These are phyloP conservation scores for Dicrurus megarhynchus DNA, from an alignment of 2,113 vertebrate genomes.

Conservation along the genomic window DNA sequence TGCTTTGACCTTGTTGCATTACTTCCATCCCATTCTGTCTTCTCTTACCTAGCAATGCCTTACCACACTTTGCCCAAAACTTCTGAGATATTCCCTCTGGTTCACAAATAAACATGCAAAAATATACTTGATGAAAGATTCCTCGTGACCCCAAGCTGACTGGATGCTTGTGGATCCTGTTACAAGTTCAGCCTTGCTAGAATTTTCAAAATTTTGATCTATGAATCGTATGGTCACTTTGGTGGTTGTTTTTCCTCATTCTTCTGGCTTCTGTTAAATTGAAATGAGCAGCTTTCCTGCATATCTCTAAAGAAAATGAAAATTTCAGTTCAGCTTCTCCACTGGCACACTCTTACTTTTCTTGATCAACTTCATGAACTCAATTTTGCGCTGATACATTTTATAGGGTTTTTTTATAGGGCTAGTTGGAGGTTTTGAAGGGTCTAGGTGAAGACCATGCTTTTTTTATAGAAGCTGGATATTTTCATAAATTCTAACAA, in stretches of 20 bases:
- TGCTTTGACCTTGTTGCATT: neutral
- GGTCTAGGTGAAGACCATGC: neutral
- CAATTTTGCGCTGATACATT: neutral
- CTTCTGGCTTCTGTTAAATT: neutral
- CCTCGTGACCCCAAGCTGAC: neutral
- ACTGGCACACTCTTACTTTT: neutral
- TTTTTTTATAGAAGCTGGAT: neutral
- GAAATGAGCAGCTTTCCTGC: neutral
- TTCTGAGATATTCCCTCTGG: neutral
- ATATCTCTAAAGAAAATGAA: neutral
- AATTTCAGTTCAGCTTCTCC: neutral
- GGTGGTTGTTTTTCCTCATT: neutral
- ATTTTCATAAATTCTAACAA: neutral
- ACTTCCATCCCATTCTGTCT: neutral
- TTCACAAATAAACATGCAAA: neutral
- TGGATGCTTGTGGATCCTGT: neutral
- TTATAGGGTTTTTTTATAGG: neutral
- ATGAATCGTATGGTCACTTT: neutral
- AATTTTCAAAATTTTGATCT: neutral
- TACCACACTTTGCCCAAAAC: neutral
- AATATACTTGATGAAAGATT: neutral
- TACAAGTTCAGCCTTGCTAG: neutral
- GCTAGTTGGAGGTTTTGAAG: neutral
- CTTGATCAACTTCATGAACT: neutral
- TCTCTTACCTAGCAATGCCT: neutral